Evolutionary conservation across 2,888 invertebrate genomes (phyloP).

Genomic region (Dicranocentrus wangi): DNA sequence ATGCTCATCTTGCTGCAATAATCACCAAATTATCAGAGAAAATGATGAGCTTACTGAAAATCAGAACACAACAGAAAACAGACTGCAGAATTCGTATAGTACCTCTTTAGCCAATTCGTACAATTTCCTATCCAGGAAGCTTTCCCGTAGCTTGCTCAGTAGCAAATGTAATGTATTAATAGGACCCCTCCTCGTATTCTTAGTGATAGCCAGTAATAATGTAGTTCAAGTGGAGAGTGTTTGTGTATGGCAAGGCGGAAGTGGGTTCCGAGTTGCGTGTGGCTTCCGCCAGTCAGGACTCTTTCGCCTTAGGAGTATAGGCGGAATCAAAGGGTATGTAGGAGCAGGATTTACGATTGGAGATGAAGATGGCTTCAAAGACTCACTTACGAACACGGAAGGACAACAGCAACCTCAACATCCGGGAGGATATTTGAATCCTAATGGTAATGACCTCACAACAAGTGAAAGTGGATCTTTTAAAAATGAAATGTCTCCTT

Average conservation of each 20-base stretch:
- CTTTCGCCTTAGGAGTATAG: constrained; percentile 91
- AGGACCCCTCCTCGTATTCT: neutral
- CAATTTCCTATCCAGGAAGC: no score
- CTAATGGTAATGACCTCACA: constrained; percentile 44
- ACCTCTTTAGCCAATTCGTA: neutral
- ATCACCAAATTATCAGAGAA: neutral
- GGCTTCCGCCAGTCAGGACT: constrained; percentile 93
- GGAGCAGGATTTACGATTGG: constrained; percentile 87
- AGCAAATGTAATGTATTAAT: neutral
- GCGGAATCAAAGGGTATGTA: constrained; percentile 82
- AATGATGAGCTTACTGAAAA: constrained; percentile 31
- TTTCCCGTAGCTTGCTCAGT: neutral
- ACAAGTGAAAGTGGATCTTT: neutral
- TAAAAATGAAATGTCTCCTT: constrained; percentile 6
- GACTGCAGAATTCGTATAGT: neutral
- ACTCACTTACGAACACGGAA: constrained; percentile 87
- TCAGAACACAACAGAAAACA: neutral
- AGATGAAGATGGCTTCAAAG: constrained; percentile 88
- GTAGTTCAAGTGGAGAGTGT: constrained; percentile 59
- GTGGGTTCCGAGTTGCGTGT: constrained; percentile 90
- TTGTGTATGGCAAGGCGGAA: constrained; percentile 72
- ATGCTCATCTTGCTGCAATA: constrained; percentile 48
- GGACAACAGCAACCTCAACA: constrained; percentile 77
- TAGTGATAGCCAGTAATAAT: constrained; percentile 43
- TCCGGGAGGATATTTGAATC: constrained; percentile 4